Evolutionary conservation across 2,113 vertebrate species (phyloP).

Genomic region (Glareola pratincola): DNA sequence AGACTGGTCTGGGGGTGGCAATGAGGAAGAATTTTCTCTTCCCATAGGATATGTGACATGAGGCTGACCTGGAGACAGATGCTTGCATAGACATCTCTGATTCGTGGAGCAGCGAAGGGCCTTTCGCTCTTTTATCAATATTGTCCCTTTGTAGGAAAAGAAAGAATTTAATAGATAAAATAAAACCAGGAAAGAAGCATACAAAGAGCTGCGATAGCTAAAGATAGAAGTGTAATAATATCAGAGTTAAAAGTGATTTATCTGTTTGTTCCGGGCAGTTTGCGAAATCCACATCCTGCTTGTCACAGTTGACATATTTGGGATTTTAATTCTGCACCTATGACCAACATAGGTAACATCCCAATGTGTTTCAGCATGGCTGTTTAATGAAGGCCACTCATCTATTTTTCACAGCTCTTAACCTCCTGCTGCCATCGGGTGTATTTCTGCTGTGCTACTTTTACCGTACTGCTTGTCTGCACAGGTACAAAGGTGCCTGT

Average conservation of each 20-base stretch:
- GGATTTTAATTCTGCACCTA: slow-evolving; percentile 66
- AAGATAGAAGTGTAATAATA: background rate
- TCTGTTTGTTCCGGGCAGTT: slow-evolving; percentile 62
- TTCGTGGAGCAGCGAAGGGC: slow-evolving; percentile 68
- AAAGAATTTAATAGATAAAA: background rate
- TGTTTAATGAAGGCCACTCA: background rate
- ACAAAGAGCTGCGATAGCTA: background rate
- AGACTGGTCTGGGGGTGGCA: background rate
- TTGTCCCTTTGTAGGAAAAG: background rate
- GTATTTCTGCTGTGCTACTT: background rate
- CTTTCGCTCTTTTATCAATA: background rate
- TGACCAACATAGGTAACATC: slow-evolving; percentile 63
- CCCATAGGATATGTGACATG: slow-evolving; percentile 74
- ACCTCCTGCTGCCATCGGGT: background rate
- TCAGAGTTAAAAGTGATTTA: background rate
- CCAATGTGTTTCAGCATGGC: background rate
- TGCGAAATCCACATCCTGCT: slow-evolving; percentile 68
- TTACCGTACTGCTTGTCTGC: background rate
- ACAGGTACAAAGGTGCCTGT: background rate
- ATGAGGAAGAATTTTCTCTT: slow-evolving; percentile 60
- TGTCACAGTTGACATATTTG: slow-evolving; percentile 65
- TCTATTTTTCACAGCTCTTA: background rate
- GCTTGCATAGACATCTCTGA: slow-evolving; percentile 67
- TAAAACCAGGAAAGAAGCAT: background rate
- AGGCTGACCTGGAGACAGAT: slow-evolving; percentile 70